phyloP scores from a whole-genome alignment of 2,888 invertebrate genomes.

The Tinea semifulvella region DNA sequence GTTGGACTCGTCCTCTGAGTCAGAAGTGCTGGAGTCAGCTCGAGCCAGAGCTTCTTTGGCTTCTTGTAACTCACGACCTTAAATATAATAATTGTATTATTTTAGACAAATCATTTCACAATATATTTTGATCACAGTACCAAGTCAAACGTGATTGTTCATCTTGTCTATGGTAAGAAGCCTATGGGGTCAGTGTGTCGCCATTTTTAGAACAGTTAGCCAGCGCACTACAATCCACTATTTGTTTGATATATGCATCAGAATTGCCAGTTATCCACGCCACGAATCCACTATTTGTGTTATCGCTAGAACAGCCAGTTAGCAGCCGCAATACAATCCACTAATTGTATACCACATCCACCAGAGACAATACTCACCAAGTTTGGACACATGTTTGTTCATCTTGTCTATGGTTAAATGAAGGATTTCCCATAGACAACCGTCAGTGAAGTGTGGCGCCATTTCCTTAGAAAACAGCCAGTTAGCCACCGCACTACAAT shows the following conservation, averaged over 20 bases:
- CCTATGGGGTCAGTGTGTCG: constrained; percentile 87
- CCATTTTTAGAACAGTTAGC: constrained; percentile 98
- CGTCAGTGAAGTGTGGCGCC: constrained; percentile 89
- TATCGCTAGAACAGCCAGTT: constrained; percentile 99
- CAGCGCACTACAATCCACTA: constrained; percentile 96
- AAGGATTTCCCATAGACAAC: constrained; percentile 96
- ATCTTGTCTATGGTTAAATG: constrained; percentile 96
- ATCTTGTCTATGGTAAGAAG: constrained; percentile 96
- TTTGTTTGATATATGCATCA: no score
- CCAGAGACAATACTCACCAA: constrained; percentile 64
- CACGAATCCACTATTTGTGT: no score
- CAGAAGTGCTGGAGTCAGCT: constrained; percentile 83
- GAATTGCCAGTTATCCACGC: no score
- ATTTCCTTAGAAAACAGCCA: constrained; percentile 98
- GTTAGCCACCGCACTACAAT: constrained; percentile 96
- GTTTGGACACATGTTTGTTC: constrained; percentile 92
- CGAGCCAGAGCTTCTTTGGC: constrained; percentile 87
- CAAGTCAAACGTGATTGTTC: constrained; percentile 95
- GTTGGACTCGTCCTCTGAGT: constrained; percentile 79
- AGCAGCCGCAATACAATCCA: constrained; percentile 96
- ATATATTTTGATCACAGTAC: no score
- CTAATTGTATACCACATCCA: constrained; percentile 96
- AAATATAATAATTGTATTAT: neutral
- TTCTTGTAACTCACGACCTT: constrained; percentile 80
- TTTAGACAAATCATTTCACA: no score